Conservation (phyloP, 2,797 vertebrate genomes). For the Erpetoichthys calabaricus region DNA sequence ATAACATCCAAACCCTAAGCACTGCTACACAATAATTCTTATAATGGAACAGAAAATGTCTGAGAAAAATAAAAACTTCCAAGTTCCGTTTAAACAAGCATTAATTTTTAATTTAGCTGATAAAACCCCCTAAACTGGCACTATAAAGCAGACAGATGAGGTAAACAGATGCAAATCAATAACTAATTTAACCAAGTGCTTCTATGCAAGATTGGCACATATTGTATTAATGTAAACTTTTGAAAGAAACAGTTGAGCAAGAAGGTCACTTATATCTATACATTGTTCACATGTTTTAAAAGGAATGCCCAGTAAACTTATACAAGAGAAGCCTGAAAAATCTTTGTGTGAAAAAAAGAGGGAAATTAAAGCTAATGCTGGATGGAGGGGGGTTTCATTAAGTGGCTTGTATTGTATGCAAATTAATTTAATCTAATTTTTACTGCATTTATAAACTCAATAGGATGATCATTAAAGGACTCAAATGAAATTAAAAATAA, state of each 20-base stretch:
- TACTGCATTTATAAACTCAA: constrained; percentile 99
- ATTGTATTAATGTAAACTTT: constrained; percentile 67
- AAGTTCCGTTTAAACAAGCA: neutral
- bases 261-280: constrained; percentile 85
- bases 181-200: constrained; percentile 11
- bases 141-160: no score
- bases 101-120: no score
- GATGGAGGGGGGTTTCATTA: constrained; percentile 97
- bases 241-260: constrained; percentile 74
- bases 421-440: constrained; percentile 99
- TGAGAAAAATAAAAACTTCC: constrained; percentile 33
- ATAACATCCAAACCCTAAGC: constrained; percentile 40
- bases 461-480: constrained; percentile 99
- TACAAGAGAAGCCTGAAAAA: constrained; percentile 62
- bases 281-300: constrained; percentile 79
- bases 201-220: constrained; percentile 23
- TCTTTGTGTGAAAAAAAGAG: constrained; percentile 92
- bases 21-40: constrained; percentile 49
- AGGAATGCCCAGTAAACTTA: constrained; percentile 90
- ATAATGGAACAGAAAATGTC: constrained; percentile 25
- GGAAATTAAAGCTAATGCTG: constrained; percentile 98
- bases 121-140: no score
- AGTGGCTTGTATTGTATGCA: constrained; percentile 99
- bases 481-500: constrained; percentile 99
- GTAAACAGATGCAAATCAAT: no score